Conservation (phyloP, 2,888 invertebrate genomes). For the Tiphia femorata region DNA sequence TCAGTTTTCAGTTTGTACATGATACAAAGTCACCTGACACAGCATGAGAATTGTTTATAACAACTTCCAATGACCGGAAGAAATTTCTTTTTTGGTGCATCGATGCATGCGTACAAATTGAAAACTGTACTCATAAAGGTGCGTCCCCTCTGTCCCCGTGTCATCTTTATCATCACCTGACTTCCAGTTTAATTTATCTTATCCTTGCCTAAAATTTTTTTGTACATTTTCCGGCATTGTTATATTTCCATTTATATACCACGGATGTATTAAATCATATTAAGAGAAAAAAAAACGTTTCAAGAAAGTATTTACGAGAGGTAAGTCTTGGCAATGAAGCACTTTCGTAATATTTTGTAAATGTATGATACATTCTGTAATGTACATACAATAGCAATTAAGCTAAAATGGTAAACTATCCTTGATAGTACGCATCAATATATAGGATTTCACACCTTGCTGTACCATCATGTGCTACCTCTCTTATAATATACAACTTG, state of each 20-base stretch:
- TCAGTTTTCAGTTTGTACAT: conserved; percentile 36
- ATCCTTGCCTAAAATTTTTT: conserved; percentile 3
- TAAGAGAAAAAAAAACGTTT: conserved; percentile 17
- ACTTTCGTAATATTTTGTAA: too few relatives aligned
- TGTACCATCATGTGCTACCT: too few relatives aligned
- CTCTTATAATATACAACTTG: too few relatives aligned
- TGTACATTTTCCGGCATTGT: background rate
- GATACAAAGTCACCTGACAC: too few relatives aligned
- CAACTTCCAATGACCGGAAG: background rate
- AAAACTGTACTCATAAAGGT: conserved; percentile 37
- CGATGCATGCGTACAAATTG: conserved; percentile 23
- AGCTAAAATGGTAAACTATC: too few relatives aligned
- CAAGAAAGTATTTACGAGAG: conserved; percentile 17
- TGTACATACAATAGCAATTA: too few relatives aligned
- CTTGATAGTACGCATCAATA: too few relatives aligned
- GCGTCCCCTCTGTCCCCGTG: conserved; percentile 25
- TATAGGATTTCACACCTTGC: too few relatives aligned
- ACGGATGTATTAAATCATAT: conserved; percentile 7
- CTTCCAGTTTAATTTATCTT: conserved; percentile 25
- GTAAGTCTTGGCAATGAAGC: too few relatives aligned
- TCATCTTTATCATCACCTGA: conserved; percentile 32
- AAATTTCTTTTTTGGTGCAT: background rate
- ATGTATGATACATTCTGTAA: too few relatives aligned
- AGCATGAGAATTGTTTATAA: background rate
- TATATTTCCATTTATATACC: conserved; percentile 14